Conservation (phyloP, 1,140 invertebrate genomes). For the Gonioctena quinquepunctata region DNA sequence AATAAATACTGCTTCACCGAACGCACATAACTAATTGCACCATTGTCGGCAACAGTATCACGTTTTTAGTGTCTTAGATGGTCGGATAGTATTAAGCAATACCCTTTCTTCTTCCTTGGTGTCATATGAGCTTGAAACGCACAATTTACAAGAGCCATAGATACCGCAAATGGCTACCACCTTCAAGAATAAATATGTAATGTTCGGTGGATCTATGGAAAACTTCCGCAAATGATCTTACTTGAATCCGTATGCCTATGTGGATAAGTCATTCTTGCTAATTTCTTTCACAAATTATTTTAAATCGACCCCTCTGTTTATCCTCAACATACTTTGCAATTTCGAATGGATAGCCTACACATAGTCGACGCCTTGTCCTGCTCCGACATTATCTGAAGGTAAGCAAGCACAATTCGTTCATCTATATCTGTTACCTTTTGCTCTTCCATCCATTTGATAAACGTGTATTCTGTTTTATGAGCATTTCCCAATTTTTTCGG, state of each 20-base stretch:
- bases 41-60: no score
- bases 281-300: background rate
- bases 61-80: no score
- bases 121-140: background rate
- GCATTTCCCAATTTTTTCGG: background rate
- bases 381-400: slow-evolving; percentile 15
- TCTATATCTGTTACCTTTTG: slow-evolving; percentile 10
- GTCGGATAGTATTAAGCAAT: no score
- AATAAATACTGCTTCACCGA: no score
- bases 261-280: background rate
- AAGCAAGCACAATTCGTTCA: slow-evolving; percentile 18
- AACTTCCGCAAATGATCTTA: background rate
- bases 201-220: background rate
- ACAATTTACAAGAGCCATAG: background rate
- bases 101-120: no score
- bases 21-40: background rate
- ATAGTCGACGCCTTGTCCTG: slow-evolving; percentile 2
- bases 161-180: background rate
- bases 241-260: no score
- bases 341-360: slow-evolving; percentile 3
- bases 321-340: background rate
- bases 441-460: slow-evolving; percentile 11
- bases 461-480: background rate
- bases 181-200: background rate
- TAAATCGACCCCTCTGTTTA: background rate